Percentiles rank a stretch among this genome's conserved stretches.
These are phyloP conservation scores for Aphelenchoides besseyi DNA, from an alignment of 1,140 invertebrate genomes.

Conservation along the genomic window DNA sequence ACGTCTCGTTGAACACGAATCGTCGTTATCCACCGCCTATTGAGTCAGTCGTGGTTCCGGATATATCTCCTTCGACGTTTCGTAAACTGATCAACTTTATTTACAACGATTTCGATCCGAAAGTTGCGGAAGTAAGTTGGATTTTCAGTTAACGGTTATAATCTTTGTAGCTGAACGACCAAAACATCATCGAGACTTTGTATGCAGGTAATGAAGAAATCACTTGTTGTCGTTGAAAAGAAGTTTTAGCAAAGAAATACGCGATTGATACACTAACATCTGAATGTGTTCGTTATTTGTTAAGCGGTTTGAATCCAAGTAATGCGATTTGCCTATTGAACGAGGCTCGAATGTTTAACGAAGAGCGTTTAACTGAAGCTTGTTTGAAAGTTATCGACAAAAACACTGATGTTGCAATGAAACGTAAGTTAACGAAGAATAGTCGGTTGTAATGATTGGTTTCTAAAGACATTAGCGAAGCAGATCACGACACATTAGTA, in stretches of 20 bases:
- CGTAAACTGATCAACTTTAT: constrained; percentile 29
- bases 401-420: constrained; percentile 24
- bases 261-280: constrained; percentile 22
- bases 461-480: constrained; percentile 23
- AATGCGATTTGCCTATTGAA: constrained; percentile 30
- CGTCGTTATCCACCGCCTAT: constrained; percentile 26
- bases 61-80: constrained; percentile 28
- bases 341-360: constrained; percentile 31
- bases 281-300: constrained; percentile 29
- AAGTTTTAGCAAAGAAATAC: constrained; percentile 33
- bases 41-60: constrained; percentile 25
- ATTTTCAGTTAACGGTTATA: too few species aligned
- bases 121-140: too few species aligned
- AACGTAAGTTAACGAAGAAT: too few species aligned
- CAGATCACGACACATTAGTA: constrained; percentile 29
- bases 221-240: neutral
- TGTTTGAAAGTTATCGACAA: constrained; percentile 32
- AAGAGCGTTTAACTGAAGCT: constrained; percentile 20
- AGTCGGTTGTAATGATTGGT: too few species aligned
- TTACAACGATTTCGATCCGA: constrained; percentile 29
- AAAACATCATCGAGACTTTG: constrained; percentile 30
- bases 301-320: constrained; percentile 16
- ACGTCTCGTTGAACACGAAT: constrained; percentile 4
- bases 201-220: constrained; percentile 27
- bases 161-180: constrained; percentile 26